These are phyloP conservation scores for Pseudolycoriella hygida DNA, from an alignment of 2,888 invertebrate genomes.

Conservation along the genomic window DNA sequence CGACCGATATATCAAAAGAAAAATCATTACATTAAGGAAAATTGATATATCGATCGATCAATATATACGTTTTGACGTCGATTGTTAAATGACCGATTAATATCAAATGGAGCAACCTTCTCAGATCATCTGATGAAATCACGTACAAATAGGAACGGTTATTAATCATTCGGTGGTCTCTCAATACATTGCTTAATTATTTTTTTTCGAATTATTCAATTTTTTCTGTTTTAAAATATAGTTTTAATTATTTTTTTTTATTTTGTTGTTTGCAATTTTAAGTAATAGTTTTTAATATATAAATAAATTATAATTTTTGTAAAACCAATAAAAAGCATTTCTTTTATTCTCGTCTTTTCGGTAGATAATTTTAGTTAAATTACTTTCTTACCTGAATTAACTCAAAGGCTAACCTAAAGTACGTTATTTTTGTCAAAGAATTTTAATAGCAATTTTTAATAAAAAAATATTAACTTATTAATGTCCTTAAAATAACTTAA, in stretches of 20 bases:
- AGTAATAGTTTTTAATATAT: neutral
- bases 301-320: no score
- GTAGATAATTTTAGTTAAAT: neutral
- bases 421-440: neutral
- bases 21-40: no score
- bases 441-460: neutral
- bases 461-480: neutral
- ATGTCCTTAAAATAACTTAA: neutral
- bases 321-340: no score
- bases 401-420: neutral
- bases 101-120: constrained; percentile 17
- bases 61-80: no score
- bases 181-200: no score
- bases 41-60: no score
- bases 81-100: neutral
- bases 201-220: no score
- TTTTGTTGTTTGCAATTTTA: neutral
- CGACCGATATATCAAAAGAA: no score
- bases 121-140: constrained; percentile 53
- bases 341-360: neutral
- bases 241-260: neutral
- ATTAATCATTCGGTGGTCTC: neutral
- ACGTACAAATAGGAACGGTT: constrained; percentile 38
- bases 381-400: neutral
- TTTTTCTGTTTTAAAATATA: no score